These are phyloP conservation scores for Lepus americanus DNA, from an alignment of 2,113 vertebrate genomes.

Conservation along the genomic window DNA sequence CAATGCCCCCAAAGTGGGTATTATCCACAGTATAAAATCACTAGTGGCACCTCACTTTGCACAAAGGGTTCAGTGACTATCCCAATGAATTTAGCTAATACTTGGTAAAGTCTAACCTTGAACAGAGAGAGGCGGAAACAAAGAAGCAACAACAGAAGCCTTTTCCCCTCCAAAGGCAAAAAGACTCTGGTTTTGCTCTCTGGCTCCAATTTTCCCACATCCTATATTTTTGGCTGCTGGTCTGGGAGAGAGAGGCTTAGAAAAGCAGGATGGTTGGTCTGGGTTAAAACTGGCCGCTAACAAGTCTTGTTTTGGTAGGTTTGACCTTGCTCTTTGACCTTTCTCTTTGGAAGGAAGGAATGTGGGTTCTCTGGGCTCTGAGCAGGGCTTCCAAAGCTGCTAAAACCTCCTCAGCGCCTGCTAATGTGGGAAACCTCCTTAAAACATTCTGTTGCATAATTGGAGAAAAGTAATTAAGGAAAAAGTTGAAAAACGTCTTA, in stretches of 20 bases:
- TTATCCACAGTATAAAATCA: background rate
- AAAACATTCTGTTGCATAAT: conserved; percentile 8
- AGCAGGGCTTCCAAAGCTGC: background rate
- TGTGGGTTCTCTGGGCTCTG: background rate
- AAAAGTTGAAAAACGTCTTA: background rate
- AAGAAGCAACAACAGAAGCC: background rate
- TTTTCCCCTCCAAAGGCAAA: background rate
- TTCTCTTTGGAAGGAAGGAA: background rate
- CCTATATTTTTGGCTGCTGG: conserved; percentile 58
- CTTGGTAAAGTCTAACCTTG: background rate
- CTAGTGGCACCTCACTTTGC: background rate
- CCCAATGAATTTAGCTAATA: background rate
- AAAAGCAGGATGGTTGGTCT: conserved; percentile 10
- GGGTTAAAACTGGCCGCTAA: background rate
- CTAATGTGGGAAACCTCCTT: conserved; percentile 6
- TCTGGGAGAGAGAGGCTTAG: conserved; percentile 25
- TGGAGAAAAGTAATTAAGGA: conserved; percentile 23
- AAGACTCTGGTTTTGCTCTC: background rate
- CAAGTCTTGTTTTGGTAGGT: background rate
- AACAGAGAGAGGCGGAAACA: background rate
- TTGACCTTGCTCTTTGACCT: background rate
- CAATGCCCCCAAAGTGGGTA: background rate
- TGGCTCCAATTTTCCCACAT: conserved; percentile 51
- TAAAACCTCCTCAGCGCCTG: background rate
- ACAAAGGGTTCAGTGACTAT: background rate